Evolutionary conservation across 2,113 vertebrate species (phyloP), one percentile per base, ranked within the genome.

Genomic region (Cygnus atratus): DNA sequence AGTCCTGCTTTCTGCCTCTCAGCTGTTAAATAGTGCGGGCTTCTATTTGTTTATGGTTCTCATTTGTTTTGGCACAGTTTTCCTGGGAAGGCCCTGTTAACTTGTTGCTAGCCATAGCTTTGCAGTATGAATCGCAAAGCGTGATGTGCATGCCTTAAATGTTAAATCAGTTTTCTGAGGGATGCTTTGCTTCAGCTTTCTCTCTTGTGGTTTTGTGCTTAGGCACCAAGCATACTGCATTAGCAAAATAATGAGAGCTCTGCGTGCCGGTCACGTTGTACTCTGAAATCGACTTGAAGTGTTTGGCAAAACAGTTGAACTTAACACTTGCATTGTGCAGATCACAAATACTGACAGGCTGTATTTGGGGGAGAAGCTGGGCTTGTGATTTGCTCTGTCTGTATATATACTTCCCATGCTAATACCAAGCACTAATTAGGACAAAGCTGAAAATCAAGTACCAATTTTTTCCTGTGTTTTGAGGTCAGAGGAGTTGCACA

Each of bases 271-370:
- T 58, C 43, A 9, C 1, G 0, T 63, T 52, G 2, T 15, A 13
- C 37, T n/a, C 41, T 70, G 67, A 43, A 9, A 6, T 19, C 19
- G 44, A 39, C 59, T 63, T 29, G 15, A 43, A 65, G 50, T 6
- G 22, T 72, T 92, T 62, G 48, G 54, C 1, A 3, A 62, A 75
- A 43, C n/a, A 73, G 62, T 41, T 61, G 2, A 70, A 21, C 65
- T 37, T 67, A 58, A 54, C 15, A 0, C 33, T 12, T 9, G 19
- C 8, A 0, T 28, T 39, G 43, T n/a, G 10, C 3, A 2, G 14
- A 15, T 70, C 59, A 6, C 48, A 65, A 26, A 43, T 15, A 6
- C 20, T 26, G 35, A 25, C 37, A 43, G 24, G 59, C 54, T 50
- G 68, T 22, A 17, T 17, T 52, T 33, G 33, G 68, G 37, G n/a